These are phyloP conservation scores for Bemisia tabaci DNA, from an alignment of 1,140 invertebrate species.

Conservation along the genomic window DNA sequence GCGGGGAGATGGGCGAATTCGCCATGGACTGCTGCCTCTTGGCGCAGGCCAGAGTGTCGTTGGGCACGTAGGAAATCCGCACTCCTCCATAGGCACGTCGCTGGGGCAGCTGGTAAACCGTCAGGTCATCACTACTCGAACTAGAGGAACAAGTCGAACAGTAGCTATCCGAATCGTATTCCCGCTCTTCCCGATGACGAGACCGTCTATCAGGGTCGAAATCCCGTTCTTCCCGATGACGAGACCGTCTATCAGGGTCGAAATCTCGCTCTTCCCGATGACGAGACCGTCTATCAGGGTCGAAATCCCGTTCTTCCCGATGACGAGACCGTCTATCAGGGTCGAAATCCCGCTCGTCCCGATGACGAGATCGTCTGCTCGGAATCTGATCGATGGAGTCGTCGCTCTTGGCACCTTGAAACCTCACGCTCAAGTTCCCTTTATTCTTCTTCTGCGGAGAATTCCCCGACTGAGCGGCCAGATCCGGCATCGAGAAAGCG, in stretches of 20 bases:
- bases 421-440: constrained; percentile 40
- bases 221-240: constrained; percentile 28
- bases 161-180: constrained; percentile 48
- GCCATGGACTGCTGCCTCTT: constrained; percentile 42
- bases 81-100: constrained; percentile 70
- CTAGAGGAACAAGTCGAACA: constrained; percentile 79
- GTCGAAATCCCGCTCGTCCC: too few relatives aligned
- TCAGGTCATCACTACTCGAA: constrained; percentile 65
- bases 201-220: constrained; percentile 28
- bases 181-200: constrained; percentile 31
- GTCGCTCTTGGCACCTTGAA: constrained; percentile 30
- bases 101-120: constrained; percentile 65
- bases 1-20: constrained; percentile 14
- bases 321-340: constrained; percentile 21
- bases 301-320: constrained; percentile 29
- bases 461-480: constrained; percentile 29
- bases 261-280: constrained; percentile 25
- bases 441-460: constrained; percentile 18
- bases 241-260: too few relatives aligned
- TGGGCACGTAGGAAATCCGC: constrained; percentile 76
- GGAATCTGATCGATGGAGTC: constrained; percentile 1
- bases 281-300: too few relatives aligned
- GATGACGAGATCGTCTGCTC: constrained; percentile 39
- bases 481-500: constrained; percentile 51
- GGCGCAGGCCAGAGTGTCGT: constrained; percentile 68